Conservation (phyloP, 2,113 vertebrate genomes). For the Notarius lentiginosus region DNA sequence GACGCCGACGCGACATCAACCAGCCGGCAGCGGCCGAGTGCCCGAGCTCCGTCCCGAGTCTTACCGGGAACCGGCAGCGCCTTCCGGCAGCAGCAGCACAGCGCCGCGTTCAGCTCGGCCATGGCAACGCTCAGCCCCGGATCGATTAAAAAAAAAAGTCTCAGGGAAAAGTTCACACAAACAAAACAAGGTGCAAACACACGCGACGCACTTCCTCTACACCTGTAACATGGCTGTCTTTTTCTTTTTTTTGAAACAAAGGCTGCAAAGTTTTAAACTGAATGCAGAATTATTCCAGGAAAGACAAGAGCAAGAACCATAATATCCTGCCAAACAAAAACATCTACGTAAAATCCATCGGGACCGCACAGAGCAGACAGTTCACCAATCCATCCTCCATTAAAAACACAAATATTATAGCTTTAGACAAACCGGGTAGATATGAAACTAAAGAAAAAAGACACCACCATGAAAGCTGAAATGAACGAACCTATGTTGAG, state of each 20-base stretch:
- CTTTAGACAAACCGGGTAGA: not conserved
- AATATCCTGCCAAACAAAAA: constrained; percentile 7
- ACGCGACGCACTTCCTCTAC: not conserved
- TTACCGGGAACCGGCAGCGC: constrained; percentile 65
- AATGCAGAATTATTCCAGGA: not conserved
- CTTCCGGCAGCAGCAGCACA: constrained; percentile 89
- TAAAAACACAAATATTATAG: not conserved
- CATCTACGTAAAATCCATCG: constrained; percentile 82
- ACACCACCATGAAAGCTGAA: constrained; percentile 28
- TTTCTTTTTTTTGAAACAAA: not conserved
- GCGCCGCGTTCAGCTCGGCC: constrained; percentile 71
- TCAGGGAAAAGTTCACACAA: not conserved
- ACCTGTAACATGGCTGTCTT: constrained; percentile 31
- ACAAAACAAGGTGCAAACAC: not conserved
- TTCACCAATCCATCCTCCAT: constrained; percentile 43
- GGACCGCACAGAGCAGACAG: constrained; percentile 49
- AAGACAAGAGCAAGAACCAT: not conserved
- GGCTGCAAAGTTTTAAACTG: constrained; percentile 6
- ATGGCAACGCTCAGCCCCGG: constrained; percentile 44
- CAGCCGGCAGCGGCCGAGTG: constrained; percentile 65
- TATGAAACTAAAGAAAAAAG: not conserved
- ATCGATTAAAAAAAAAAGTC: not conserved
- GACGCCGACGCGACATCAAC: constrained; percentile 86
- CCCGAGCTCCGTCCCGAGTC: constrained; percentile 57
- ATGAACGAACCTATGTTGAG: constrained; percentile 44